Conservation (phyloP, 2,888 invertebrate species). For the Cybosia mesomella region DNA sequence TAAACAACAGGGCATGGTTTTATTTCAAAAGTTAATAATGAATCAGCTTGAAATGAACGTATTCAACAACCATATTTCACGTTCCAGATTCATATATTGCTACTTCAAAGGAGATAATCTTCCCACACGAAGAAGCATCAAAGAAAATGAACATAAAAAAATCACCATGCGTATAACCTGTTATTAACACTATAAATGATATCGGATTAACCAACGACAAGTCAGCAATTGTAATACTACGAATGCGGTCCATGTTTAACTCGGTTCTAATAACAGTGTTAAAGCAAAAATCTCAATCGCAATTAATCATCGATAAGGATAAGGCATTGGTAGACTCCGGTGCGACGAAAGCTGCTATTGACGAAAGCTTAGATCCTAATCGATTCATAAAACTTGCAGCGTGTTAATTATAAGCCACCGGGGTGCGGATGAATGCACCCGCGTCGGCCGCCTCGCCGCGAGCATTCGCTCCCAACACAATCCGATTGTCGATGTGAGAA, state of each 20-base stretch:
- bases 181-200: constrained; percentile 66
- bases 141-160: constrained; percentile 24
- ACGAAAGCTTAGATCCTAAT: constrained; percentile 87
- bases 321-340: constrained; percentile 75
- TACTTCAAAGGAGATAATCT: constrained; percentile 10
- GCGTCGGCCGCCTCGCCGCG: constrained; percentile 56
- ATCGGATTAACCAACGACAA: constrained; percentile 73
- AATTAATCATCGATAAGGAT: constrained; percentile 86
- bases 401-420: constrained; percentile 87
- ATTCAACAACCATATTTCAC: background rate
- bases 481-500: constrained; percentile 72
- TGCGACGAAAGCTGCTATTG: constrained; percentile 84
- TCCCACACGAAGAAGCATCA: constrained; percentile 15
- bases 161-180: constrained; percentile 39
- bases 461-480: constrained; percentile 68
- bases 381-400: constrained; percentile 86
- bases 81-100: background rate
- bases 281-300: constrained; percentile 83
- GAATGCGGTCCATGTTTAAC: constrained; percentile 70
- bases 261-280: constrained; percentile 79
- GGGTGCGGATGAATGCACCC: constrained; percentile 70
- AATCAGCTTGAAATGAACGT: background rate
- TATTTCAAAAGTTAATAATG: background rate
- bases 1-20: too few species aligned
- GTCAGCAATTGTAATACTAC: constrained; percentile 75